phyloP scores from a whole-genome alignment of 2,888 invertebrate genomes.

The Arge pagana region DNA sequence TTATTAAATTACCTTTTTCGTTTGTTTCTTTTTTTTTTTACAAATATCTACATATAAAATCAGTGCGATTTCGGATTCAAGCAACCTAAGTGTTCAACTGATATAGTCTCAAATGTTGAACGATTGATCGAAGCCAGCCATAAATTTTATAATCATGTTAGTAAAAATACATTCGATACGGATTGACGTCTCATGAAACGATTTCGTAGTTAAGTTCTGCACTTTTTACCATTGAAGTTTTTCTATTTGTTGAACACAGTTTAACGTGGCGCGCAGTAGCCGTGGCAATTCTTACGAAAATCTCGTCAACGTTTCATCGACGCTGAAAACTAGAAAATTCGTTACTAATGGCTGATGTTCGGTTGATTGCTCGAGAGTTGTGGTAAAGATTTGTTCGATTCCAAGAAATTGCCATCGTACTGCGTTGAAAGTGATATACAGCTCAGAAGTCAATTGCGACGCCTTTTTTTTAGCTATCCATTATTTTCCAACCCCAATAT shows the following conservation, averaged over 20 bases:
- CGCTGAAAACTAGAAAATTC: too few species aligned
- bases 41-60: background rate
- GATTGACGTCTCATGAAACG: constrained; percentile 45
- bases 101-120: too few species aligned
- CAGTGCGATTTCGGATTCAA: too few species aligned
- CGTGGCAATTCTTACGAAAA: constrained; percentile 50
- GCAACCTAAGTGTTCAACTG: background rate
- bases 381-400: background rate
- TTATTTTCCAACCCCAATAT: too few species aligned
- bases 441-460: constrained; percentile 47
- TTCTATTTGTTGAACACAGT: constrained; percentile 54
- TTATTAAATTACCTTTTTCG: background rate
- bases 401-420: constrained; percentile 48
- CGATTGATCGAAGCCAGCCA: too few species aligned
- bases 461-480: constrained; percentile 27
- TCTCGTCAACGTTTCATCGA: too few species aligned
- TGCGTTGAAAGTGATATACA: constrained; percentile 48
- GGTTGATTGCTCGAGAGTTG: too few species aligned
- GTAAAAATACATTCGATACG: constrained; percentile 40
- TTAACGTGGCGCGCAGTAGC: constrained; percentile 53
- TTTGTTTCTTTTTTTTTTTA: background rate
- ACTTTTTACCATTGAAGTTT: constrained; percentile 40
- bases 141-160: too few species aligned
- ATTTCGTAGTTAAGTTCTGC: constrained; percentile 38
- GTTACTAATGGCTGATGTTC: too few species aligned